Evolutionary conservation across 2,888 invertebrate species (phyloP).

Genomic region (Hyalella azteca): DNA sequence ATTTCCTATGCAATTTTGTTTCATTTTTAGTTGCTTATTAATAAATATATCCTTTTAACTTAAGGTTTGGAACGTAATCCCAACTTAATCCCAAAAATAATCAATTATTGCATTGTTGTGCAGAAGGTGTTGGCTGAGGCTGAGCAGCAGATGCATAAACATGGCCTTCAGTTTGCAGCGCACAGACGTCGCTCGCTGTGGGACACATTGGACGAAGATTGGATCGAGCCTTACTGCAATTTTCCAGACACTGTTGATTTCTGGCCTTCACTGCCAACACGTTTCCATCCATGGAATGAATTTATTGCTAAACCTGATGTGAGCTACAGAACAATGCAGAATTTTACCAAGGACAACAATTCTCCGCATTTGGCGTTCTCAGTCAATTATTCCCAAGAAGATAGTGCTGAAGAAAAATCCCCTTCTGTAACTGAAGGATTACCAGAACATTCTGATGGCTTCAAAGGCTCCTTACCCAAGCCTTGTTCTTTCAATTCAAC

Average conservation of each 20-base stretch:
- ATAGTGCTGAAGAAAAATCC: no score
- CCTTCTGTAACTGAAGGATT: no score
- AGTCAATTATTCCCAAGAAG: no score
- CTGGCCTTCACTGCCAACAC: not conserved
- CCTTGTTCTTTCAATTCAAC: no score
- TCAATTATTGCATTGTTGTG: not conserved
- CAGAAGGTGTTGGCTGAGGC: not conserved
- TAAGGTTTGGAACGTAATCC: not conserved
- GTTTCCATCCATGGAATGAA: not conserved
- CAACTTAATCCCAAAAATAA: not conserved
- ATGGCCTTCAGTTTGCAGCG: not conserved
- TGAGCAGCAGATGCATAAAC: slow-evolving; percentile 8
- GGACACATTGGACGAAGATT: not conserved
- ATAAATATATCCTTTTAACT: not conserved
- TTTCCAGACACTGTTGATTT: slow-evolving; percentile 33
- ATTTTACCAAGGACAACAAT: no score
- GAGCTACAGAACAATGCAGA: no score
- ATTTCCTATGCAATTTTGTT: not conserved
- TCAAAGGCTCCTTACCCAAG: no score
- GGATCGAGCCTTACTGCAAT: slow-evolving; percentile 17
- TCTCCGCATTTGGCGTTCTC: no score
- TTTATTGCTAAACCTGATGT: no score
- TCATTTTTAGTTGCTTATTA: not conserved
- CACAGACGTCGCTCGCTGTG: not conserved
- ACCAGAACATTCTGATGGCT: no score